A percentile compares a stretch with the other conserved stretches of the same genome.
Evolutionary conservation across 2,797 vertebrate species (phyloP).

Genomic region (Manis crassicaudata): DNA sequence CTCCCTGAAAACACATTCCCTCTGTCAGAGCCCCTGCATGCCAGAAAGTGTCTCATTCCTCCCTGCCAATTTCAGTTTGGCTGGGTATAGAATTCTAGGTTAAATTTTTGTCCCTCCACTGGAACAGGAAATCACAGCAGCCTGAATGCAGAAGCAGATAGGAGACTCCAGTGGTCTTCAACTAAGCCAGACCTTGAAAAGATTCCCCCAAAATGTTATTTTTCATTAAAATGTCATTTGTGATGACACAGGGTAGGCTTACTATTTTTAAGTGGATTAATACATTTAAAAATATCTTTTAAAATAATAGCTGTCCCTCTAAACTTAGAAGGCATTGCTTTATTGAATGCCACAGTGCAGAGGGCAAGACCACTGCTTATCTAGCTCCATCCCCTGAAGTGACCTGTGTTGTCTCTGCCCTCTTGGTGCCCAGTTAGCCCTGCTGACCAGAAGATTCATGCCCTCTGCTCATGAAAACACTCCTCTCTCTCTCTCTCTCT

Average conservation of each 20-base stretch:
- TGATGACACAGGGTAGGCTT: neutral
- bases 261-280: neutral
- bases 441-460: neutral
- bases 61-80: neutral
- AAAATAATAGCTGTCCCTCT: neutral
- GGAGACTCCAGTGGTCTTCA: neutral
- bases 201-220: neutral
- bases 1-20: neutral
- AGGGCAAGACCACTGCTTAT: neutral
- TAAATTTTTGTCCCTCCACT: neutral
- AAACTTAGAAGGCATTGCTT: neutral
- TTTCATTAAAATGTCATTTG: neutral
- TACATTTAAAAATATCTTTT: neutral
- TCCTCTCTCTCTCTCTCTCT: neutral
- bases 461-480: neutral
- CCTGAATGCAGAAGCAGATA: neutral
- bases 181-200: neutral
- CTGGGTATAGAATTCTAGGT: neutral
- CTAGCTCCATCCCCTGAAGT: neutral
- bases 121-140: neutral
- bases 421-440: too few relatives aligned
- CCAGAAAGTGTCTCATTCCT: neutral
- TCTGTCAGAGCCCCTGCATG: neutral
- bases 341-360: too few relatives aligned
- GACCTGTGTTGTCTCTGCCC: neutral